Evolutionary conservation across 37 sponge, comb jelly and placozoan species (phyloP).

Genomic region (Axinella damicornis): DNA sequence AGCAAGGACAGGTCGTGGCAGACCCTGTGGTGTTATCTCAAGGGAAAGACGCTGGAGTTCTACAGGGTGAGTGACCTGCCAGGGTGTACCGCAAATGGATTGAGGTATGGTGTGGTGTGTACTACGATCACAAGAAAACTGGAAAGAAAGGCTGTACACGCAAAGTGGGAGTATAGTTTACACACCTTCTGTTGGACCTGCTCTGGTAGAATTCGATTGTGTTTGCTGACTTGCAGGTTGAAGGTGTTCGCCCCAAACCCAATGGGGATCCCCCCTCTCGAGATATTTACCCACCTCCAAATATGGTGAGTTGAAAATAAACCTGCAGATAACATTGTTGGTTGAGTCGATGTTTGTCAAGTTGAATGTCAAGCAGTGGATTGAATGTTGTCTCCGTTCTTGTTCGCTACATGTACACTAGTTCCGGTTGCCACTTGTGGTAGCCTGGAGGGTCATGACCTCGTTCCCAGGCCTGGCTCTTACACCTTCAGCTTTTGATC

Average conservation of each 20-base stretch:
- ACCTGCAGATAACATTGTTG: too few species aligned
- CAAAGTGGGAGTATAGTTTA: too few species aligned
- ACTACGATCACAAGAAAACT: too few species aligned
- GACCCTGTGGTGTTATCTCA: constrained; percentile 53
- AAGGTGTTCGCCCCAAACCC: constrained; percentile 20
- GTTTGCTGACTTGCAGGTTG: constrained; percentile 14
- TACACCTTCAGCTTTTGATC: too few species aligned
- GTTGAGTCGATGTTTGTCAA: neutral
- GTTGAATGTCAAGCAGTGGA: too few species aligned
- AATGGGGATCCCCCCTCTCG: constrained; percentile 51
- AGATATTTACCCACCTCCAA: constrained; percentile 62
- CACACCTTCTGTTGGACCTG: too few species aligned
- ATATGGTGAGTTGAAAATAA: constrained; percentile 30
- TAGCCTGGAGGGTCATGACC: neutral
- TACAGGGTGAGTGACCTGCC: constrained; percentile 52
- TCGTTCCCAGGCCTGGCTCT: neutral
- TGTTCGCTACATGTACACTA: neutral
- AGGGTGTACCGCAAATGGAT: too few species aligned
- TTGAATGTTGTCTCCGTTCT: neutral
- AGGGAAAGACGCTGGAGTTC: constrained; percentile 29
- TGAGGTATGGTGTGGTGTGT: too few species aligned
- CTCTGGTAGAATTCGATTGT: neutral
- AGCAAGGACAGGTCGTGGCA: constrained; percentile 58
- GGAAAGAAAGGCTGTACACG: too few species aligned
- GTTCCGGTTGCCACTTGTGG: neutral